Evolutionary conservation across 2,797 vertebrate genomes (phyloP), one percentile per base, ranked within the genome.

Genomic region (Netta rufina): DNA sequence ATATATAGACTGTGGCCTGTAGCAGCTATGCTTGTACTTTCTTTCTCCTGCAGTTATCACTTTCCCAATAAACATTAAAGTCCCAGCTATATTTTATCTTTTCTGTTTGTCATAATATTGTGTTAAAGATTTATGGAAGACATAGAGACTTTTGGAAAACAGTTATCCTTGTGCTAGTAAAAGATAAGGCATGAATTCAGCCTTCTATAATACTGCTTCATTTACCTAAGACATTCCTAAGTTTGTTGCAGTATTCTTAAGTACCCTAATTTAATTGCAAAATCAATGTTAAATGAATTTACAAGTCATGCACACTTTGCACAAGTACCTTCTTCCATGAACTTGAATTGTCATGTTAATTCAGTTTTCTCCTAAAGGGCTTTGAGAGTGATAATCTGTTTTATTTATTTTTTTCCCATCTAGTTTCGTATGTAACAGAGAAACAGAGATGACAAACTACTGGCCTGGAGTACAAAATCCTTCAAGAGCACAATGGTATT

Each of bases 281-380:
- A 95, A 93, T 93, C 92, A 95, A 95, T 95, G 65, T 77, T 93
- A 96, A 97, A 95, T 86, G 43, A 91, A 95, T 96, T 93, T 90
- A 20, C 53, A 93, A 95, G 67, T 84, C 87, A 66, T 75, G 75
- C 70, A 92, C 72, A 78, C 87, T 96, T 96, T 90, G 75, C 78
- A 88, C 53, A 76, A 80, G 60, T 91, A 90, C 87, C 76, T 95
- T 96, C 94, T 78, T 96, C 89, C 78, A 74, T 84, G 92, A 96
- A 96, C 76, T 94, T 93, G 90, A 95, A 90, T 86, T 82, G 84
- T 94, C 92, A 84, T 8, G 45, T 93, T 96, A 96, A 95, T 90
- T 94, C 85, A 84, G 43, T 90, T 95, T 95, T 60, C 66, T 93
- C 93, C 83, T 95, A 84, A 95, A 92, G 91, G 81, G 77, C 25